Evolutionary conservation across 1,140 invertebrate species (phyloP), one percentile per base, ranked within the genome.

Genomic region (Drosophila teissieri): DNA sequence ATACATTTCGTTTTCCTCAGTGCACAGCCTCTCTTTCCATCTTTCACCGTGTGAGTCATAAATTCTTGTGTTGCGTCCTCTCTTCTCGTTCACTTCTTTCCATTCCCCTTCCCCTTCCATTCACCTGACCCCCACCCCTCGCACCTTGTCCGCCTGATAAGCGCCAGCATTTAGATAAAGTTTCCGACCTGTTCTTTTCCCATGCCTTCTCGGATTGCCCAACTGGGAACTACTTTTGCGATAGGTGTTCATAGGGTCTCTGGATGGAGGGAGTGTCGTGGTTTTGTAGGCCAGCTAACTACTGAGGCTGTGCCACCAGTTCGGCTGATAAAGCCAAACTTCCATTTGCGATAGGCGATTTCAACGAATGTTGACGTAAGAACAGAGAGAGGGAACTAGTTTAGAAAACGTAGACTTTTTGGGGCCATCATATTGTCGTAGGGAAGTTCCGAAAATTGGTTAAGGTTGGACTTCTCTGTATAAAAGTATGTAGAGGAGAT

Each of bases 111-210:
- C 44, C 19, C 56, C 19, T 68, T 73, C 37, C 27, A 42, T 48
- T 74, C 45, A 61, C 44, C 56, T 49, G 58, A 48, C 31, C 39
- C 36, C 44, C 56, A 36, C 64, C 58, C 44, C 45, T 44, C 24
- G 15, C 63, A 45, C 37, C 46, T 61, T 49, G 37, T 45, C 51
- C 63, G 57, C 12, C 72, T 88, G 83, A 86, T 86, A 86, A 86
- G 83, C 83, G 84, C 79, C 83, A 83, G 83, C 62, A 67, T 86
- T 86, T 79, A 88, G 83, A 86, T 88, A 83, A 76, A 77, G 69
- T 63, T 72, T 62, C 68, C 54, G 48, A 36, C 67, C 44, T 24
- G 24, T 36, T 73, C 44, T 19, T 27, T 44, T 73, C 48, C 49
- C 70, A 73, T 42, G 52, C 44, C 27, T 48, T 27, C 22, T 60